phyloP scores from a whole-genome alignment of 2,888 invertebrate genomes.

The Cheilosia soror region DNA sequence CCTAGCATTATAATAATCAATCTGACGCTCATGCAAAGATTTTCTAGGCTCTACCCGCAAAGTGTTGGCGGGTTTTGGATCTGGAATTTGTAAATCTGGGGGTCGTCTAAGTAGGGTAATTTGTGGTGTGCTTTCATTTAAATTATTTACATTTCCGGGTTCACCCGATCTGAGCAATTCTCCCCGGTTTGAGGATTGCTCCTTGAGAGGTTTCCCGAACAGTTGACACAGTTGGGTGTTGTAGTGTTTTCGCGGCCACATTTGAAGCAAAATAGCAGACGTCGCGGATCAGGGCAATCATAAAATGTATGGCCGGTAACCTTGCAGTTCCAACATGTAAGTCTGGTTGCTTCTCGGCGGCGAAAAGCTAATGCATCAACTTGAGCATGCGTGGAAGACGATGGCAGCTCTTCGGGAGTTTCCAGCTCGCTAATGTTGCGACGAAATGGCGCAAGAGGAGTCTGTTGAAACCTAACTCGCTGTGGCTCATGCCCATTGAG shows the following conservation, averaged over 20 bases:
- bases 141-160: neutral
- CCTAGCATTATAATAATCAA: neutral
- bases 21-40: neutral
- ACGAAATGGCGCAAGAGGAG: neutral
- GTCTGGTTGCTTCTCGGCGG: neutral
- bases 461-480: no score
- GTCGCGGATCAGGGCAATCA: neutral
- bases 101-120: neutral
- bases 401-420: neutral
- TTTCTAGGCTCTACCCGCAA: neutral
- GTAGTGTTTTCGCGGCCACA: conserved; percentile 10
- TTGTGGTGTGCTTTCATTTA: neutral
- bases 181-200: conserved; percentile 13
- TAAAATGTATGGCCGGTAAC: neutral
- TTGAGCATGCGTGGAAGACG: neutral
- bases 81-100: neutral
- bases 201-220: conserved; percentile 11
- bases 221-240: neutral
- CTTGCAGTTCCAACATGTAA: conserved; percentile 6
- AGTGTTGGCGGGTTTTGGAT: no score
- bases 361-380: neutral
- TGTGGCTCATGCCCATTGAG: neutral
- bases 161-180: no score
- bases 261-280: conserved; percentile 11
- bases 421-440: neutral